Evolutionary conservation across 2,888 invertebrate species (phyloP).

Genomic region (Erannis defoliaria): DNA sequence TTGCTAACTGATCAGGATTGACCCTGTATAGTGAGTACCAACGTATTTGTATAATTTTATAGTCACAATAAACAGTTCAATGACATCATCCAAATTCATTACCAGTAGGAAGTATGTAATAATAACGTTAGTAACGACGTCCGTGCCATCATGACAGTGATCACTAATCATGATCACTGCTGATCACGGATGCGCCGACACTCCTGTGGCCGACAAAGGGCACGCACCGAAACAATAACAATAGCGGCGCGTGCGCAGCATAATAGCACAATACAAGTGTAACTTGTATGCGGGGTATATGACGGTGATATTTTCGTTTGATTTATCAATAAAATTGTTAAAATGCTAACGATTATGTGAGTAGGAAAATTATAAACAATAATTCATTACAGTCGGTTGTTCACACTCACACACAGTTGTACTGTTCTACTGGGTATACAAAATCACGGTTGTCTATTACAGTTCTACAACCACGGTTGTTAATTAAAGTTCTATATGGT

Average conservation of each 20-base stretch:
- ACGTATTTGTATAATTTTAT: not conserved
- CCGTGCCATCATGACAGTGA: conserved; percentile 51
- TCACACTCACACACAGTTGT: no score
- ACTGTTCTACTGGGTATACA: no score
- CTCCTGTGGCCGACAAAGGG: conserved; percentile 63
- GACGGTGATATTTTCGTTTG: not conserved
- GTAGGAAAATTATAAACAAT: no score
- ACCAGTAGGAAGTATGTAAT: conserved; percentile 28
- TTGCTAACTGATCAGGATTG: no score
- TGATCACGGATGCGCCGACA: conserved; percentile 62
- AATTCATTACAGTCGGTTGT: no score
- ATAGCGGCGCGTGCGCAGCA: conserved; percentile 72
- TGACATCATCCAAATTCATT: conserved; percentile 7
- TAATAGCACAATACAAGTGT: conserved; percentile 61
- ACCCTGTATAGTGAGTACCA: no score
- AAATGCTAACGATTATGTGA: no score
- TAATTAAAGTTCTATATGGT: no score
- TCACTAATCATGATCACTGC: conserved; percentile 44
- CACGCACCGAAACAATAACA: conserved; percentile 77
- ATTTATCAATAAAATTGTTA: conserved; percentile 11
- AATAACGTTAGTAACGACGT: conserved; percentile 60
- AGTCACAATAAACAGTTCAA: conserved; percentile 12
- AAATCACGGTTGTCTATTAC: no score
- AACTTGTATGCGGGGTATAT: conserved; percentile 12
- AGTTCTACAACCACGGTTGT: no score